Base-by-base conservation (phyloP, 1,140 invertebrate species). In the Micrasema minimum region DNA sequence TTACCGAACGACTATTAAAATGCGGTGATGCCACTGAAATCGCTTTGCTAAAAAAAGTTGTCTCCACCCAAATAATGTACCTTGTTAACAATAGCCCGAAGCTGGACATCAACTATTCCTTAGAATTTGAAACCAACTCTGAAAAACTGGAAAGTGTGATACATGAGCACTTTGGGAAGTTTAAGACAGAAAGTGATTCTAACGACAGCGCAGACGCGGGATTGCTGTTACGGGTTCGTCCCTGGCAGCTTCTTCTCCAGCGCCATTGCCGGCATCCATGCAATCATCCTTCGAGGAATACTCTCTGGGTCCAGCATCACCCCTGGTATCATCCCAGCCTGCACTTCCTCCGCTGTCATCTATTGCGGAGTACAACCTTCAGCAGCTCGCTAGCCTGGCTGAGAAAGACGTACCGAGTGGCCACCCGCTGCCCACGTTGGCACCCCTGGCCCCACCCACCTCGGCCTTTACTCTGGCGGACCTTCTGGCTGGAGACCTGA, bases 11-110 rank as follows among this genome's bases (percentile, higher is more conserved):
- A 76, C 85, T 96, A 10, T 79, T 95, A 41, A 90, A 93, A 55
- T 89, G 93, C 78, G 94, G 93, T 5, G 94, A 94, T 80, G 89
- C 90, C 26, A 87, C 91, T 1, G 94, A 96, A 81, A 90, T 96
- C 71, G 86, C 95, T 12, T 88, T 93, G 76, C 83, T 96, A 75
- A 93, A 92, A 78, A 90, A 91, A 77, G 84, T 91, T 4, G 92
- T 96, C 9, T 85, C 86, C 14, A 86, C 87, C 20, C 93, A 95
- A 78, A 86, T 96, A 76, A 77, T 90, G 16, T 88, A 91, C 77
- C 85, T 97, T 66, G 89, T 94, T 46, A 91, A 91, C 79, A 92
- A 91, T 74, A 90, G 90, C 65, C 92, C 93, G 18, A 91, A 93
- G 78, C 88, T 90, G 43, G 92, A 94, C 77, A 85, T 92, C 11